Evolutionary conservation across 1,140 invertebrate genomes (phyloP), one percentile per base, ranked within the genome.

Genomic region (Agrypnia vestita): DNA sequence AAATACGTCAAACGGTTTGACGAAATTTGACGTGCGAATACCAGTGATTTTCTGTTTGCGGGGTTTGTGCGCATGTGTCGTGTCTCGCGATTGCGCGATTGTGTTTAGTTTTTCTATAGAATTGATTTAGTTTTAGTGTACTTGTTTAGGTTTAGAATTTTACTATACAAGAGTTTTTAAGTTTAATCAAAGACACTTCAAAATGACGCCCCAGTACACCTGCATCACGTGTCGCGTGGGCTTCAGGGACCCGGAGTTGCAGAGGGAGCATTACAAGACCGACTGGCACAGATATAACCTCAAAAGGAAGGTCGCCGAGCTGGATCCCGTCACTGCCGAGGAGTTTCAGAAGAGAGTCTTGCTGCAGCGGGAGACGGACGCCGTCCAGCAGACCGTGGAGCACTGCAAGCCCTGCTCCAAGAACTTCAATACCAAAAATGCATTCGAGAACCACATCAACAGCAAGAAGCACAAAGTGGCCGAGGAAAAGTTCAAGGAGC

Each of bases 211-310:
- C 56, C 86, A 86, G 21, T 94, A 89, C 84, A 97, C 97, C n/a
- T 99, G 97, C 87, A 94, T 98, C 76, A 94, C 96, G 44, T 99
- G 98, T 87, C 92, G 93, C 82, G 95, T 98, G 11, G 92, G 92
- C 49, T 98, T 99, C 86, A 89, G 92, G 79, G 92, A 94, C 85
- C 89, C 93, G 1, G 95, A 97, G 72, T 85, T 95, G n/a, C 97
- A 98, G 87, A 91, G 96, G 69, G 91, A 93, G 51, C 97, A 98
- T 87, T 98, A 97, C 85, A 97, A 97, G 89, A 94, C 94, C 1
- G 97, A 98, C 86, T 99, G 97, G 97, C 97, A 99, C 88, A 92
- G 96, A 51, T 99, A 99, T 85, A 99, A 99, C 90, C 91, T 99
- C 55, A 99, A 99, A 87, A 91, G 98, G 81, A 98, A 98, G 91